Evolutionary conservation across 1,140 invertebrate species (phyloP), one percentile per base, ranked within the genome.

Genomic region (Aphelinus certus): DNA sequence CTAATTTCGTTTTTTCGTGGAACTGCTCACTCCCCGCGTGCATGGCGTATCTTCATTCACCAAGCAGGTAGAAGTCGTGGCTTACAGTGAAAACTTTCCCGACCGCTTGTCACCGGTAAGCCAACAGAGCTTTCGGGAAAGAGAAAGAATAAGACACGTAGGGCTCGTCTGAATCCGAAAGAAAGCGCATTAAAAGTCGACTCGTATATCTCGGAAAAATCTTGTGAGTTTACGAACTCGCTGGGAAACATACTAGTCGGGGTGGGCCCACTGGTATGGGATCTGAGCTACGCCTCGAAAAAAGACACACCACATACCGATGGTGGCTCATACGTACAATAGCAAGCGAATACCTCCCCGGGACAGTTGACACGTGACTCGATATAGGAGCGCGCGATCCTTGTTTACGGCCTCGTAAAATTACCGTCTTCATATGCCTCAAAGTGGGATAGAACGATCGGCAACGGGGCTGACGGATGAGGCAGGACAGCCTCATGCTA

Each of bases 341-440:
- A 46, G 62, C 26, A 72, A 55, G 53, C 62, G 43, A 71, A 26
- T 26, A 42, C 7, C 71, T 73, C 55, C 46, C 64, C 43, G 57
- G 65, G 57, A 63, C 67, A 53, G 68, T 71, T 76, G 74, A 76
- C 74, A 71, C 74, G 74, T 76, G 71, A 76, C 68, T 76, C 74
- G 62, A 76, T 71, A 71, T 56, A 7, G 68, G 49, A 61, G 55
- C 60, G 62, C 49, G 53, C 60, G 66, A 64, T 49, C 26, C 73
- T 75, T 75, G 73, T 76, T 76, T 76, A 76, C 74, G 68, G 56
- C 74, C 74, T 76, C 74, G 74, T 76, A 76, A 76, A 76, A 71
- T 76, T 76, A 76, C 68, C 62, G 68, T 71, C 61, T 71, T 76
- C 68, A 76, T 53, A 53, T 71, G 61, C 63, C 55, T 6, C 67